These are phyloP conservation scores for Protobothrops flavoviridis DNA, from an alignment of 2,113 vertebrate species.

Conservation along the genomic window DNA sequence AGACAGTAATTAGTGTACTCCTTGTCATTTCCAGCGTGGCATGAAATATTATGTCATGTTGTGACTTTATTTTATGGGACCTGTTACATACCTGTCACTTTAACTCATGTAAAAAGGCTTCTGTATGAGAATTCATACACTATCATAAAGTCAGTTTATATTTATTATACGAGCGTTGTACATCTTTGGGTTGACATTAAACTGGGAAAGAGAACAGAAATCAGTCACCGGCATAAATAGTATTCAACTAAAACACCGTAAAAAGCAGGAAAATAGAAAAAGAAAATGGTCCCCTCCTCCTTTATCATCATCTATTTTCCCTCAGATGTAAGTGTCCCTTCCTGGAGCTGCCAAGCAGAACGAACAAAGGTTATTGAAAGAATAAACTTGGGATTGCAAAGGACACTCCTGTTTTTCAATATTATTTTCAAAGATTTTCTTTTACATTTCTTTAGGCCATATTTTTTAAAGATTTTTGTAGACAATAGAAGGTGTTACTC, in stretches of 20 bases:
- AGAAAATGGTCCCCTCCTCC: background rate
- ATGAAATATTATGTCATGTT: constrained; percentile 74
- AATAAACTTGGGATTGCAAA: background rate
- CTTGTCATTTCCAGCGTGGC: constrained; percentile 64
- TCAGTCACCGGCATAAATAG: background rate
- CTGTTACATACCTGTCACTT: constrained; percentile 68
- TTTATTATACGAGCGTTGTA: constrained; percentile 64
- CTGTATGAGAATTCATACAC: constrained; percentile 68
- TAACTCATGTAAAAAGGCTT: constrained; percentile 69
- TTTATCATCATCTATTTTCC: background rate
- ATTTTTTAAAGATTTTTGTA: background rate
- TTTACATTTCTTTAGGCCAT: background rate
- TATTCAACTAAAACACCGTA: constrained; percentile 46
- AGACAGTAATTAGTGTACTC: constrained; percentile 60
- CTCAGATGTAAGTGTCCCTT: background rate
- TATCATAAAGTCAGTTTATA: constrained; percentile 68
- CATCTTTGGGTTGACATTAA: constrained; percentile 54
- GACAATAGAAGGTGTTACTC: background rate
- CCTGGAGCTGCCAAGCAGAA: background rate
- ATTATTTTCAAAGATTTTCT: background rate
- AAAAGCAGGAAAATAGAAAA: background rate
- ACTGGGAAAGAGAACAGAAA: constrained; percentile 46
- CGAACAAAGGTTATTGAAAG: background rate
- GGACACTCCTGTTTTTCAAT: background rate
- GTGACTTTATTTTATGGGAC: constrained; percentile 70